A percentile compares a stretch with the other conserved stretches of the same genome.
These are phyloP conservation scores for Naso thynnoides DNA, from an alignment of 2,797 vertebrate species.

Conservation along the genomic window DNA sequence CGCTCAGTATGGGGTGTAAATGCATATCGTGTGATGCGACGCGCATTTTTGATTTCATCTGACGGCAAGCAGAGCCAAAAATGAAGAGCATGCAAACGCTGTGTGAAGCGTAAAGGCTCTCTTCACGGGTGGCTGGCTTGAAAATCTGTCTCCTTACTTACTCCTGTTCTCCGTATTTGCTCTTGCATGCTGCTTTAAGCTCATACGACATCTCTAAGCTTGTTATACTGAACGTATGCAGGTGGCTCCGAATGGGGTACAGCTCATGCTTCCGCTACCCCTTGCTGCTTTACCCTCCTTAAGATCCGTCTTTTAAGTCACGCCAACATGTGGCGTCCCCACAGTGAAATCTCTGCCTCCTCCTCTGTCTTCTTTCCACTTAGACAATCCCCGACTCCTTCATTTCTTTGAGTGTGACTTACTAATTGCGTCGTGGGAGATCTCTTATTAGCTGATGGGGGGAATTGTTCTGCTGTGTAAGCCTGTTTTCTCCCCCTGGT, in stretches of 20 bases:
- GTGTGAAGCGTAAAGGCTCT: slow-evolving; percentile 25
- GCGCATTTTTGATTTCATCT: slow-evolving; percentile 21
- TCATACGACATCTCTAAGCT: slow-evolving; percentile 31
- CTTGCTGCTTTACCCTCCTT: background rate
- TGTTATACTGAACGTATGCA: slow-evolving; percentile 30
- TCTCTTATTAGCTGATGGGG: slow-evolving; percentile 46
- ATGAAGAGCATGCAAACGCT: slow-evolving; percentile 2
- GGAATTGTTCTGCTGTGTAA: slow-evolving; percentile 54
- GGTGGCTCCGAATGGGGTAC: slow-evolving; percentile 23
- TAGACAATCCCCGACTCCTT: slow-evolving; percentile 16
- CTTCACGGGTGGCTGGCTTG: slow-evolving; percentile 26
- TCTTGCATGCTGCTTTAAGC: slow-evolving; percentile 35
- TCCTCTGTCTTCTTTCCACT: slow-evolving; percentile 3
- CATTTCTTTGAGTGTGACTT: slow-evolving; percentile 24
- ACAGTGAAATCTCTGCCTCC: slow-evolving; percentile 5
- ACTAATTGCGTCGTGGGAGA: slow-evolving; percentile 52
- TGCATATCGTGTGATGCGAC: slow-evolving; percentile 13
- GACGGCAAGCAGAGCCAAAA: slow-evolving; percentile 6
- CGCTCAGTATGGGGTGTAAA: slow-evolving; percentile 22
- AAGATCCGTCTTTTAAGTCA: background rate
- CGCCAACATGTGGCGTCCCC: slow-evolving; percentile 22
- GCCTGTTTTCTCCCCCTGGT: slow-evolving; percentile 34
- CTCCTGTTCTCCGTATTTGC: slow-evolving; percentile 32
- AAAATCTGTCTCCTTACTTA: slow-evolving; percentile 18
- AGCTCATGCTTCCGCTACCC: slow-evolving; percentile 8